Evolutionary conservation across 2,888 invertebrate genomes (phyloP), one percentile per base, ranked within the genome.

Genomic region (Lasioglossum malachurum): DNA sequence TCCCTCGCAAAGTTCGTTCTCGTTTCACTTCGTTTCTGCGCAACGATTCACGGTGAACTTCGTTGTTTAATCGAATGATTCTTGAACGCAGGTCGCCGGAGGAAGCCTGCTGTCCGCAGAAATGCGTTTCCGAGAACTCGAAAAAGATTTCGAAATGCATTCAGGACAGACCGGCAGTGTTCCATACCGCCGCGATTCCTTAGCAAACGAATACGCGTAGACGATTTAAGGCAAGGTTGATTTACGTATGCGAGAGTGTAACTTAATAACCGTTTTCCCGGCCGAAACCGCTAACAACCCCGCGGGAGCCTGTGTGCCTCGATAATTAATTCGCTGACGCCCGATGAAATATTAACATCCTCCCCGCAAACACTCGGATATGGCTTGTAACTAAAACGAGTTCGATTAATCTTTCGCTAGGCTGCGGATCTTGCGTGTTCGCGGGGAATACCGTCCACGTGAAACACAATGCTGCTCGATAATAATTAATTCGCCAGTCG

Each of bases 101-200:
- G 88, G 92, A 93, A 82, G 92, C 92, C 82, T 95, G 94, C 92
- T 95, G 94, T 83, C 94, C 94, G 80, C 91, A 89, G 85, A 93
- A 93, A 88, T 95, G 94, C 90, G 88, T 94, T 81, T 89, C 92
- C 31, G 78, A 75, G 91, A 93, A 91, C 75, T 90, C 91, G 75
- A 94, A 92, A 89, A 93, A 88, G 87, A 87, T 91, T 78, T 91
- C 91, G 53, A 94, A 94, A 89, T 95, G 94, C 87, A 94, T 95
- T 90, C 94, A 95, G 92, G 94, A 95, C 87, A 94, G 92, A 89
- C 92, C 92, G 79, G 94, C 94, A 82, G 91, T 92, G 80, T 93
- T 93, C 82, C 94, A 95, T 86, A 90, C 94, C 83, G 86, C 89
- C 80, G 93, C 90, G 80, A 88, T 93, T 83, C 88, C 90, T 74